Base-by-base conservation (phyloP, 2,888 invertebrate species). In the Cataglyphis altisquamis region DNA sequence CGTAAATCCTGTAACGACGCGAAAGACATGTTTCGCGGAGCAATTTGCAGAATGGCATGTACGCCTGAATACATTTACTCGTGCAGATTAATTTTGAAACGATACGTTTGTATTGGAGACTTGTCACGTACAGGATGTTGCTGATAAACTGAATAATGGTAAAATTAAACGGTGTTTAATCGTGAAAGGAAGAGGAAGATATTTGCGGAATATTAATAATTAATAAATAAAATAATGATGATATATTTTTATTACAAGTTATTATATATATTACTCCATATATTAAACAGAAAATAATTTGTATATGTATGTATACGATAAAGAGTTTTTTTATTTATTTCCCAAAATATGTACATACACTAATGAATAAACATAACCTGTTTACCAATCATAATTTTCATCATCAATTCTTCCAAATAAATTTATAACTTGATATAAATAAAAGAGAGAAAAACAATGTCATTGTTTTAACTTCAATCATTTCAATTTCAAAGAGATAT, bases 1-100 rank as follows among this genome's bases (percentile, higher is more conserved):
- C 81, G 75, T 52, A 85, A 85, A 84, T 84, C 80, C 85, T 70
- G 72, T 84, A 84, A 67, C 81, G 66, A 75, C 57, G 68, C 72
- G 70, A 84, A 72, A 70, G 81, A 80, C 73, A 25, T 72, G 74
- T 74, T 72, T 81, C 73, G 32, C 32, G 60, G 41, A 80, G 68
- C 82, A 77, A 70, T 80, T 80, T 80, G 60, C 72, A 57, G 78
- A 78, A 78, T 70, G 25, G 18, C 45, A 32, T 80, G 60, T 60
- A 70, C 45, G 32, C 32, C 18, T 32, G 32, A 41, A 80, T 60
- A 70, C 78, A 45, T 32, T 55, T 55, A 45, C n/a, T 0, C 12
- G 60, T 21, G 41, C 36, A 18, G 18, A 21, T 70, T 80, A 80
- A 80, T 70, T 45, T 41, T 21, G 32, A 39, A 68, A 63, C 29